Evolutionary conservation across 2,113 vertebrate species (phyloP).

Genomic region (Hippocampus comes): DNA sequence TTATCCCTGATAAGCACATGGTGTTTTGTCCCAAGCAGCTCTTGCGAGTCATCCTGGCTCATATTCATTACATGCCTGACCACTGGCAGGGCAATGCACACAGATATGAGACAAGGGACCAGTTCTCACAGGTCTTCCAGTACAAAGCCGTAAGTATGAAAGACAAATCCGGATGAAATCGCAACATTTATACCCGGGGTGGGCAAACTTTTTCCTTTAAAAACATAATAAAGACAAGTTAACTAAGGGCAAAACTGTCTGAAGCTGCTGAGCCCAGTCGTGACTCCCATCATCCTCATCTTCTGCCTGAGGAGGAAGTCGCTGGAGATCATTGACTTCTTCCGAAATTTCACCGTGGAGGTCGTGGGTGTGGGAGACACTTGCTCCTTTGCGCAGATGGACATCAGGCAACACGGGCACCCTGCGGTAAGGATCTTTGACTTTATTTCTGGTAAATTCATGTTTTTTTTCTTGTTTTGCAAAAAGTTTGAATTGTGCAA

Average conservation of each 20-base stretch:
- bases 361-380: constrained; percentile 95
- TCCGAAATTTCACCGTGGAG: constrained; percentile 96
- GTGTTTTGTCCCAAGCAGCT: constrained; percentile 98
- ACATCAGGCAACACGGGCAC: constrained; percentile 94
- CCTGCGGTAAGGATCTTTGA: constrained; percentile 79
- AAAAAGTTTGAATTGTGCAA: no score
- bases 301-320: constrained; percentile 92
- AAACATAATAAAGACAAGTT: no score
- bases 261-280: constrained; percentile 88
- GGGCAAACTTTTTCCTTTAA: background rate
- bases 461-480: no score
- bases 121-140: constrained; percentile 98
- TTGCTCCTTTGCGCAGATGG: constrained; percentile 98
- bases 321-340: constrained; percentile 98
- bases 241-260: no score
- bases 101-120: constrained; percentile 91
- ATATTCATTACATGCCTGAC: constrained; percentile 99
- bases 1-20: constrained; percentile 96
- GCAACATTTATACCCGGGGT: background rate
- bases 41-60: constrained; percentile 90
- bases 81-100: constrained; percentile 98
- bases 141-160: constrained; percentile 91
- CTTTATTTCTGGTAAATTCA: no score
- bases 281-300: constrained; percentile 95
- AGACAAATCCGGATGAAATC: background rate